Conservation (phyloP, 2,113 vertebrate species). For the Percopsis transmontana region DNA sequence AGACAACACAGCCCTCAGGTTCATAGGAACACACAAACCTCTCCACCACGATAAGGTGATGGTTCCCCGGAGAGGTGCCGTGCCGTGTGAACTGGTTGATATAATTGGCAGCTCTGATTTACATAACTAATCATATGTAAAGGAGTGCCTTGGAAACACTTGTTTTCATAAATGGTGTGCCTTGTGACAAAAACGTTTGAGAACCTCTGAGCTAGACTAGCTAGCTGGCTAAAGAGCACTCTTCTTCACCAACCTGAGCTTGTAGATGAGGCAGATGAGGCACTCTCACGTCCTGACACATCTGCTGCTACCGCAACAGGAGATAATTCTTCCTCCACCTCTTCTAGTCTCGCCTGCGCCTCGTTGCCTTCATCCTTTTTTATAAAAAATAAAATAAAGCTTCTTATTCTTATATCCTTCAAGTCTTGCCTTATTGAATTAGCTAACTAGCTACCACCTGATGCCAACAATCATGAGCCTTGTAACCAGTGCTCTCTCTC, state of each 20-base stretch:
- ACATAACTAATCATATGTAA: constrained; percentile 11
- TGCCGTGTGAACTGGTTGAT: too few relatives aligned
- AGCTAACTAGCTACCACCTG: not conserved
- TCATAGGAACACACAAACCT: too few relatives aligned
- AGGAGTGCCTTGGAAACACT: constrained; percentile 14
- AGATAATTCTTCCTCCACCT: constrained; percentile 3
- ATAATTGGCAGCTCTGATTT: too few relatives aligned
- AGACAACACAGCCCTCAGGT: too few relatives aligned
- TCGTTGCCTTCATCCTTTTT: too few relatives aligned
- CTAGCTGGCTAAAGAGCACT: constrained; percentile 6
- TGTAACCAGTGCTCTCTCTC: not conserved
- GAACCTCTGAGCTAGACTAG: constrained; percentile 9
- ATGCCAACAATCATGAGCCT: not conserved
- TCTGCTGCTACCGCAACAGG: constrained; percentile 9
- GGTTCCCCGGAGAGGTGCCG: too few relatives aligned
- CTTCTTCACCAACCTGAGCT: constrained; percentile 14
- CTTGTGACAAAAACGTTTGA: constrained; percentile 14
- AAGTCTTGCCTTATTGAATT: not conserved
- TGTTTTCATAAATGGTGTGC: constrained; percentile 19
- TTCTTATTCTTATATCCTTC: not conserved
- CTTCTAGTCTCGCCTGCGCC: not conserved
- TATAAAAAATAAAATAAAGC: not conserved
- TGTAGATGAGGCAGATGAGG: constrained; percentile 13
- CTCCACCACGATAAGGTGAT: too few relatives aligned
- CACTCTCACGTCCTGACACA: constrained; percentile 1